Evolutionary conservation across 2,797 vertebrate genomes (phyloP).

Genomic region (Myotis daubentonii): DNA sequence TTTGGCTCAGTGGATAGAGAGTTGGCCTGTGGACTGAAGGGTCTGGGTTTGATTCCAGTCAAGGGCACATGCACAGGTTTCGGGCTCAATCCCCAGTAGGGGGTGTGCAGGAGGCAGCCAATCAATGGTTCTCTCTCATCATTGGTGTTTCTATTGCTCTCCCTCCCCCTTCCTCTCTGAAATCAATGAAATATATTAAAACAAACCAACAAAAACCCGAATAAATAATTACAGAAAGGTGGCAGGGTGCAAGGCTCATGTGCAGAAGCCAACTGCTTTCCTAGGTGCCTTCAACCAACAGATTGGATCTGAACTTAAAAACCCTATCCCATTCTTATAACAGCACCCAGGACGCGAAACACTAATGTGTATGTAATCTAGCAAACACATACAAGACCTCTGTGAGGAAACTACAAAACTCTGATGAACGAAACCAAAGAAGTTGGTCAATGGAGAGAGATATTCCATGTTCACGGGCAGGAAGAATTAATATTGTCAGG

Average conservation of each 20-base stretch:
- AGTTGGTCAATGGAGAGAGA: not conserved
- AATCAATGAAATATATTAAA: not conserved
- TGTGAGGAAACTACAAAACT: not conserved
- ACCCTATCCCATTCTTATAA: not conserved
- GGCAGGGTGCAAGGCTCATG: not conserved
- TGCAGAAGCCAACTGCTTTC: not conserved
- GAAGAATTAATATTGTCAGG: not conserved
- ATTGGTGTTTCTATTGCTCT: not conserved
- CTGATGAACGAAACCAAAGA: not conserved
- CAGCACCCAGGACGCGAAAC: not conserved
- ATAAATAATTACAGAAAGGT: not conserved
- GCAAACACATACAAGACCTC: not conserved
- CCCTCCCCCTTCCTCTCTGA: not conserved
- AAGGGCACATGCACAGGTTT: not conserved
- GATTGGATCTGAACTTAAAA: not conserved
- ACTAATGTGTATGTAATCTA: not conserved
- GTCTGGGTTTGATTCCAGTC: too few species aligned
- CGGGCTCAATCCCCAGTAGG: not conserved
- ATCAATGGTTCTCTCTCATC: not conserved
- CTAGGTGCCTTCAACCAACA: not conserved
- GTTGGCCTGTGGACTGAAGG: too few species aligned
- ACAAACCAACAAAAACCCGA: not conserved
- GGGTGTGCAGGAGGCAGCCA: not conserved
- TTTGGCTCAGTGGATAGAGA: not conserved
- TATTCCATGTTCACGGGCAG: not conserved